Percentiles rank a stretch among this genome's conserved stretches.
Evolutionary conservation across 2,113 vertebrate species (phyloP).

Genomic region (Mus musculus): GRCm39 chr4:130593501-130594000

Average conservation of each 20-base stretch:
- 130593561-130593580: not conserved
- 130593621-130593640: not conserved
- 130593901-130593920: not conserved
- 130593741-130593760: not conserved
- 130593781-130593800: no score
- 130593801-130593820: not conserved
- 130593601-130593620: not conserved
- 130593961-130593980: not conserved
- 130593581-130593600: not conserved
- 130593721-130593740: not conserved
- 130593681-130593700: not conserved
- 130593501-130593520: not conserved
- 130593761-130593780: not conserved
- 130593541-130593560: not conserved
- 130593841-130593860: not conserved
- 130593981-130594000: not conserved
- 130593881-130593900: not conserved
- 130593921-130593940: not conserved
- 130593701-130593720: not conserved
- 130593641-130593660: rapidly evolving
- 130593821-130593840: not conserved
- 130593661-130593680: no score
- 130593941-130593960: not conserved
- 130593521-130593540: not conserved
- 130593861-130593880: not conserved